Base-by-base conservation (phyloP, 2,888 invertebrate genomes). In the Sphaerophoria taeniata region DNA sequence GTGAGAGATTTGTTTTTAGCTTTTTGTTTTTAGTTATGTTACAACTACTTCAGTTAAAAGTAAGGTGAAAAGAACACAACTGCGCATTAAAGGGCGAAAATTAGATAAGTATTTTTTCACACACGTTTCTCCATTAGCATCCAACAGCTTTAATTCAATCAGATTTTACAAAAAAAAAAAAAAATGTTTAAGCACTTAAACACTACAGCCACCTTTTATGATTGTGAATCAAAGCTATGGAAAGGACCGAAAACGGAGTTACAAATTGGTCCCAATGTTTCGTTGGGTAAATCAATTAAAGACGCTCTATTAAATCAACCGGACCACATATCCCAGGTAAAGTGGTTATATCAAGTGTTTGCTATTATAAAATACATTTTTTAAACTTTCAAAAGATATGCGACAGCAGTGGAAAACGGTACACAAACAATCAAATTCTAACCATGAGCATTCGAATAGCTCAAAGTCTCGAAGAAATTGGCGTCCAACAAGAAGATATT, bases 391-490 rank as follows among this genome's bases (percentile, higher is more conserved):
- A 47, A 0, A 24, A 91, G 91, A 90, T 91, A 34, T 90, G 89
- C 7, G 91, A 90, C 58, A 89, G 89, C 9, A 91, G 90, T 58
- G 90, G 90, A 36, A 89, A 89, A 0, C 87, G 88, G 0, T 60
- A 91, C 9, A 91, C 90, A 6, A 90, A 90, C 83, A 88, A 88
- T 39, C 90, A 92, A 56, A 90, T 90, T 36, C 87, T 90, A 6
- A 88, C 88, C 12, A 88, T 90, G 76, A 90, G 87, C 77, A 89
- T 91, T 70, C 90, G 91, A n/a, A 89, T 91, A 49, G 91, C 91
- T 9, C 91, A 90, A 81, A 88, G 91, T 24, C 87, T 91, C 6
- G 53, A 82, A 6, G 43, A n/a, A 6, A 47, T 90, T 82, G 89
- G 89, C 0, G 70, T 91, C 31, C 87, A 89, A 12, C 90, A 91